phyloP scores from a whole-genome alignment of 1,140 invertebrate genomes.

The Lysiphlebus fabarum region DNA sequence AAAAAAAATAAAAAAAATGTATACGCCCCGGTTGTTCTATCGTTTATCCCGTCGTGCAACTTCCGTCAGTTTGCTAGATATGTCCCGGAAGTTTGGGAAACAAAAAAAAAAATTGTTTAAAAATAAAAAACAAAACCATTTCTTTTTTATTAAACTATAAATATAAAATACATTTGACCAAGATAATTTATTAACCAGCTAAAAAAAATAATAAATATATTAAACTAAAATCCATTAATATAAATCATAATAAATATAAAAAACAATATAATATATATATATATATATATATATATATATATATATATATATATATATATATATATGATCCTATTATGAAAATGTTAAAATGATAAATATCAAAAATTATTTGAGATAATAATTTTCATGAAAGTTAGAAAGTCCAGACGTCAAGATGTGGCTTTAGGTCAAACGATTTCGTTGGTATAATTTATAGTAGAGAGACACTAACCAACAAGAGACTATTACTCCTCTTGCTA shows the following conservation, averaged over 20 bases:
- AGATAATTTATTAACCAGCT: too few relatives aligned
- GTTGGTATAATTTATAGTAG: constrained; percentile 12
- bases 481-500: constrained; percentile 5
- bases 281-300: too few relatives aligned
- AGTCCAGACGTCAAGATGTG: constrained; percentile 11
- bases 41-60: constrained; percentile 26
- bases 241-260: too few relatives aligned
- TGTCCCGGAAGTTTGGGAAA: constrained; percentile 17
- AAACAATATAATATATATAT: too few relatives aligned
- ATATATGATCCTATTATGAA: too few relatives aligned
- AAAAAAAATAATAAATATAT: too few relatives aligned
- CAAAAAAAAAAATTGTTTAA: constrained; percentile 17
- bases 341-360: constrained; percentile 1
- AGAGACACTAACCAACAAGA: background rate
- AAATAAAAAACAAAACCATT: background rate
- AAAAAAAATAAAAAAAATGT: constrained; percentile 22
- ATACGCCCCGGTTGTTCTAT: constrained; percentile 23
- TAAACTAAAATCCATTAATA: too few relatives aligned
- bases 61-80: constrained; percentile 22
- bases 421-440: constrained; percentile 14
- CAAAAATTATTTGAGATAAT: constrained; percentile 10
- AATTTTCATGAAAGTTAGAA: constrained; percentile 5
- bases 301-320: too few relatives aligned
- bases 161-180: too few relatives aligned
- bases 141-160: too few relatives aligned